These are phyloP conservation scores for Heliopora coerulea DNA, from an alignment of 92 coral and sea anemone genomes.

Conservation along the genomic window DNA sequence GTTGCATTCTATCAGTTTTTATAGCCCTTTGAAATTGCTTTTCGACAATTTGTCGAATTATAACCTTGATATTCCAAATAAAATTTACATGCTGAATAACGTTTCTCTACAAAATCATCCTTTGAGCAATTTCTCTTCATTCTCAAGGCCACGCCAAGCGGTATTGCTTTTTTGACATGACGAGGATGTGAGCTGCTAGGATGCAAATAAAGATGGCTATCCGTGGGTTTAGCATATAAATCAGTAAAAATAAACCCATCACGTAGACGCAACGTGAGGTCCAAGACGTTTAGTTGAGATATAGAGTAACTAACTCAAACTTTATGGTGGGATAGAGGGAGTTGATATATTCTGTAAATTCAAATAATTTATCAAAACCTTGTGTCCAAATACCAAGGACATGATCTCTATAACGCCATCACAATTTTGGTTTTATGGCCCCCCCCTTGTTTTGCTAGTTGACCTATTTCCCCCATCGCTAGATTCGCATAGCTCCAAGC, in stretches of 20 bases:
- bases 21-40: not conserved
- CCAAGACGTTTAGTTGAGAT: not conserved
- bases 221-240: constrained; percentile 51
- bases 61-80: constrained; percentile 23
- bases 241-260: constrained; percentile 37
- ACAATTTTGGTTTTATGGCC: constrained; percentile 3
- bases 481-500: not conserved
- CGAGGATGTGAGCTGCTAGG: constrained; percentile 47
- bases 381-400: constrained; percentile 18
- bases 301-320: constrained; percentile 10
- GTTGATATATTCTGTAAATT: constrained; percentile 22
- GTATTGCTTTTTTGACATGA: constrained; percentile 46
- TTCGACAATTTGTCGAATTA: not conserved
- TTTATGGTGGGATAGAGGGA: constrained; percentile 30
- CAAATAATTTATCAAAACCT: constrained; percentile 21
- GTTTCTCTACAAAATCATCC: not conserved
- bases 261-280: constrained; percentile 4
- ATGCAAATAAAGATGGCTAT: constrained; percentile 57
- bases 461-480: not conserved
- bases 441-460: not conserved
- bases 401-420: constrained; percentile 39
- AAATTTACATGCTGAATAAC: constrained; percentile 1
- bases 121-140: not conserved
- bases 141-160: constrained; percentile 43
- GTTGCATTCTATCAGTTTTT: not conserved